A percentile compares a stretch with the other conserved stretches of the same genome.
phyloP scores from a whole-genome alignment of 2,888 invertebrate genomes.

The Cecidostiba fungosa region DNA sequence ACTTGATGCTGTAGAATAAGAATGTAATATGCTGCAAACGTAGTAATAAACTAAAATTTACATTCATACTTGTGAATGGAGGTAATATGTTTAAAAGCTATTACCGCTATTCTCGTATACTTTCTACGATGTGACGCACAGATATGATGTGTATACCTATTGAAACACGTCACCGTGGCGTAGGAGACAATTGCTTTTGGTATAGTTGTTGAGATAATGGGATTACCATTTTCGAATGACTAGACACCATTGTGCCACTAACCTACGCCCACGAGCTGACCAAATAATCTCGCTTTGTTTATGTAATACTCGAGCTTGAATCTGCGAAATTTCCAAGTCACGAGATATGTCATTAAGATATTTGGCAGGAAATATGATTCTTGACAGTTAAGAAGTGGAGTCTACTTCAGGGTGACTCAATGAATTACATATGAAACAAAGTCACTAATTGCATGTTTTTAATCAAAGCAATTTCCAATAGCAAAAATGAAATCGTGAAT shows the following conservation, averaged over 20 bases:
- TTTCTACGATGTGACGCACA: conserved; percentile 21
- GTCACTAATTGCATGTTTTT: no score
- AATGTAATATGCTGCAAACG: background rate
- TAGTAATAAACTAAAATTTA: background rate
- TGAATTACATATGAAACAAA: no score
- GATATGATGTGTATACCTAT: conserved; percentile 7
- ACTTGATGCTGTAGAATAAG: background rate
- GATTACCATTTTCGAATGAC: conserved; percentile 32
- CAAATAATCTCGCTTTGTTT: background rate
- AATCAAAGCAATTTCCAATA: no score
- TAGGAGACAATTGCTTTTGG: conserved; percentile 23
- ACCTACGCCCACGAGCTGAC: background rate
- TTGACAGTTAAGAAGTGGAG: no score
- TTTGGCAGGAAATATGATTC: no score
- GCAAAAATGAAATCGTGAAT: no score
- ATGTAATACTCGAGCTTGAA: background rate
- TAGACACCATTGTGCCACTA: conserved; percentile 20
- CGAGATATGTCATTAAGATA: background rate
- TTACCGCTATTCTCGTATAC: background rate
- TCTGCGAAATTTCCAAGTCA: background rate
- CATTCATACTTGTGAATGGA: background rate
- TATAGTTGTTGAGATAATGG: conserved; percentile 22
- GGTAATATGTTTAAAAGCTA: background rate
- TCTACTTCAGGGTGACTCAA: no score
- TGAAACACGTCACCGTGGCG: background rate